These are phyloP conservation scores for Hexactinellida sp. DNA, from an alignment of 37 sponge, comb jelly and placozoan species.

Conservation along the genomic window DNA sequence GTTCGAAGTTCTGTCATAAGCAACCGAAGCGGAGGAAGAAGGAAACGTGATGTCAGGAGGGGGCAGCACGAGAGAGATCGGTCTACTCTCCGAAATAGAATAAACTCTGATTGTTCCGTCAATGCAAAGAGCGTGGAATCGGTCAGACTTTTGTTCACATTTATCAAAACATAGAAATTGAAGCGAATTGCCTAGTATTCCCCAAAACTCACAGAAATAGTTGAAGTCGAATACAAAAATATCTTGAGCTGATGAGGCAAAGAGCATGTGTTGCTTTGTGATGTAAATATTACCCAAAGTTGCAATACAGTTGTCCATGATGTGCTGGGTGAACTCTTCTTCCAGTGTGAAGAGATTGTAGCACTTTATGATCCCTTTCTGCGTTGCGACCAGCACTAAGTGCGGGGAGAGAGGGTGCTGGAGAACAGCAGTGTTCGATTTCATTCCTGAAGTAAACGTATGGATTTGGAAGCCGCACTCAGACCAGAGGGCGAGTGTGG, in stretches of 20 bases:
- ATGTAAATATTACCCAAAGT: background rate
- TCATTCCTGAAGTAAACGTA: background rate
- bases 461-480: background rate
- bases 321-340: background rate
- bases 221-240: background rate
- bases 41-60: background rate
- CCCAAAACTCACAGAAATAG: conserved; percentile 7
- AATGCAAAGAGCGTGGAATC: background rate
- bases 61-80: background rate
- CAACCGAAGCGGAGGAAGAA: background rate
- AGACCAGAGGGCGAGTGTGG: background rate
- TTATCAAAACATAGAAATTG: background rate
- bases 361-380: background rate
- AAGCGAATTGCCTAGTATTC: background rate
- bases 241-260: background rate
- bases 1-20: background rate
- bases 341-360: background rate
- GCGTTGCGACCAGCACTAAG: background rate
- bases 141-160: background rate
- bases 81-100: background rate
- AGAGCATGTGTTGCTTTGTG: background rate
- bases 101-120: background rate
- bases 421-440: background rate
- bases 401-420: background rate
- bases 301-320: background rate